Base-by-base conservation (phyloP, 2,888 invertebrate species). In the Augochlorella aurata region DNA sequence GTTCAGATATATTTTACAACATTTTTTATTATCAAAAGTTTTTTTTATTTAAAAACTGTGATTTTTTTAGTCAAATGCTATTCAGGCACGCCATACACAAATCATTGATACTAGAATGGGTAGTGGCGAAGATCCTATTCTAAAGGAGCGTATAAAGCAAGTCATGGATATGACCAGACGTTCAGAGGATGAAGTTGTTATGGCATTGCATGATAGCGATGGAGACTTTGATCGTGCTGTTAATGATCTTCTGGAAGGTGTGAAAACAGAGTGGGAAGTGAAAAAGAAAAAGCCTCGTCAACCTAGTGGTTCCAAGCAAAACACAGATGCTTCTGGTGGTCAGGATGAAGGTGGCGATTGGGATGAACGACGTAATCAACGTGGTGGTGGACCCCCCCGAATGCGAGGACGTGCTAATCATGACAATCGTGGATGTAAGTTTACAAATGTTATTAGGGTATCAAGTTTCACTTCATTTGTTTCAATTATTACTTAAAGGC, bases 171-270 rank as follows among this genome's bases (percentile, higher is more conserved):
- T 98, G 95, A 98, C 98, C 77, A 96, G 97, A 90, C 96, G 97
- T 92, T 96, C 97, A 74, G 97, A 98, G 93, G 98, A 98, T 93
- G 98, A 98, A 94, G 98, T 97, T 76, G 97, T 97, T 92, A 97
- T 98, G 93, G 98, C 98, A 82, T 95, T 99, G 79, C 97, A 98
- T 93, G 98, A 99, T 95, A 97, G 97, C 91, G 98, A 98, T 94
- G 96, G 97, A 93, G 98, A 99, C 94, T 94, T 97, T 93, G 96
- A 97, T 90, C 95, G 96, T 92, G 98, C 98, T 83, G 96, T 97
- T 89, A 96, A 97, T 92, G 95, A 97, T 94, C 95, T 98, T 83
- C 95, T 97, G 74, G 98, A 98, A 93, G 96, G 97, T 81, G 95
- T 93, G 1, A 93, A 97, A 96, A 96, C 97, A 90, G 97, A 97